Percentiles rank a stretch among this genome's conserved stretches.
Evolutionary conservation across 2,113 vertebrate species (phyloP).

Genomic region (Pungitius pungitius): DNA sequence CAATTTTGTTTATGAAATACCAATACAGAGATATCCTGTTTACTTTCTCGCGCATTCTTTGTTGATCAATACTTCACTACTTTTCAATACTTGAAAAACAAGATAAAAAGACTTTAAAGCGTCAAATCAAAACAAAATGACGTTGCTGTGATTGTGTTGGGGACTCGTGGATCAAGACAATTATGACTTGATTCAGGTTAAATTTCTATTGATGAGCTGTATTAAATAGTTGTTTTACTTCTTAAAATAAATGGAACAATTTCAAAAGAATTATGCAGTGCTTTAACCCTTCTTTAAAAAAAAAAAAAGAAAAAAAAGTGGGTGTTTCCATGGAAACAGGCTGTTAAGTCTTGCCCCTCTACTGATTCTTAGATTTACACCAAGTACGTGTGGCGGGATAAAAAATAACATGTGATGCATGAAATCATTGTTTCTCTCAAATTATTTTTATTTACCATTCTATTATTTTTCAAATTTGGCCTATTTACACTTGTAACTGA

Average conservation of each 20-base stretch:
- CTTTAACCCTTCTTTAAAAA: slow-evolving; percentile 10
- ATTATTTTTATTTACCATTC: not conserved
- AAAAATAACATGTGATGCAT: slow-evolving; percentile 4
- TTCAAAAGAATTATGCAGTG: not conserved
- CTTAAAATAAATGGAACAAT: not conserved
- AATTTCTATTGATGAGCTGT: no score
- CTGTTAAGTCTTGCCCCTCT: not conserved
- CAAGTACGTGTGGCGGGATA: not conserved
- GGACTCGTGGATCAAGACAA: not conserved
- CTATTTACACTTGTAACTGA: not conserved
- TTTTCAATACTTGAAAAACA: no score
- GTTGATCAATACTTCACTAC: not conserved
- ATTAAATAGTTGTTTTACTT: not conserved
- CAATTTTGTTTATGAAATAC: not conserved
- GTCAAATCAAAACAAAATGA: no score
- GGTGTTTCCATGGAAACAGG: slow-evolving; percentile 31
- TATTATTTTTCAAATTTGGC: not conserved
- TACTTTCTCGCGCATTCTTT: no score
- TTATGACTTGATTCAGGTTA: not conserved
- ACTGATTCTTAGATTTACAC: slow-evolving; percentile 1
- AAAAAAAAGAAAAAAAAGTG: slow-evolving; percentile 12
- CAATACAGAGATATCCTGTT: no score
- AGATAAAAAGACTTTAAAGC: no score
- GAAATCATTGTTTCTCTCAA: not conserved
- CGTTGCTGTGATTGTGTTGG: not conserved